These are phyloP conservation scores for Bibio marci DNA, from an alignment of 2,888 invertebrate genomes.

Conservation along the genomic window DNA sequence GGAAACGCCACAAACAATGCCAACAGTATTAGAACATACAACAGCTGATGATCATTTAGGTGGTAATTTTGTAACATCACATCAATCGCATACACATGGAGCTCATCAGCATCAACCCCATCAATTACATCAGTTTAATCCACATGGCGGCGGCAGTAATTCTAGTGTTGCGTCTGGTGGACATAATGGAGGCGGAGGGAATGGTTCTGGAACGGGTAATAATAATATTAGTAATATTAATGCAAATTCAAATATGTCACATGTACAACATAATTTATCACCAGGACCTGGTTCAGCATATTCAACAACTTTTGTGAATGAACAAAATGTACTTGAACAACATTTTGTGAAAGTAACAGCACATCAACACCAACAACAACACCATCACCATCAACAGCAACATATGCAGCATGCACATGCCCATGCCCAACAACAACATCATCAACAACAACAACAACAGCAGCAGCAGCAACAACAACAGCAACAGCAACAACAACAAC, in stretches of 20 bases:
- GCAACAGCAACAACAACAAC: constrained; percentile 16
- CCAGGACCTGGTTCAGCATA: constrained; percentile 23
- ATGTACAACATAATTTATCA: not conserved
- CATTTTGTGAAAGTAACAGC: constrained; percentile 19
- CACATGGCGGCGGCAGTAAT: constrained; percentile 17
- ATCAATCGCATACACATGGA: constrained; percentile 10
- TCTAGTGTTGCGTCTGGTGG: constrained; percentile 9
- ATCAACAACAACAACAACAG: constrained; percentile 11
- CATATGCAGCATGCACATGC: constrained; percentile 8
- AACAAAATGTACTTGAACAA: constrained; percentile 30
- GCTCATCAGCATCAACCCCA: constrained; percentile 3
- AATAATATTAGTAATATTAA: constrained; percentile 13
- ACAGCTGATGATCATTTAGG: constrained; percentile 2
- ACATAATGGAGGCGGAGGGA: constrained; percentile 12
- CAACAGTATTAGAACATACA: constrained; percentile 44
- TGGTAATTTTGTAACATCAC: constrained; percentile 15
- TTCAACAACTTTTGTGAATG: constrained; percentile 29
- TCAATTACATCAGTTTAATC: constrained; percentile 11
- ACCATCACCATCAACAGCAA: too few relatives aligned
- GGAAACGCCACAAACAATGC: constrained; percentile 50
- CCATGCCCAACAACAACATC: constrained; percentile 14
- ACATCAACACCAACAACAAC: constrained; percentile 5
- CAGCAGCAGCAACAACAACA: constrained; percentile 12
- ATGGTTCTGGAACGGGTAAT: constrained; percentile 12
- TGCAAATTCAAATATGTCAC: constrained; percentile 13